A percentile compares a stretch with the other conserved stretches of the same genome.
These are phyloP conservation scores for Polydrusus tereticollis DNA, from an alignment of 2,888 invertebrate species.

Conservation along the genomic window DNA sequence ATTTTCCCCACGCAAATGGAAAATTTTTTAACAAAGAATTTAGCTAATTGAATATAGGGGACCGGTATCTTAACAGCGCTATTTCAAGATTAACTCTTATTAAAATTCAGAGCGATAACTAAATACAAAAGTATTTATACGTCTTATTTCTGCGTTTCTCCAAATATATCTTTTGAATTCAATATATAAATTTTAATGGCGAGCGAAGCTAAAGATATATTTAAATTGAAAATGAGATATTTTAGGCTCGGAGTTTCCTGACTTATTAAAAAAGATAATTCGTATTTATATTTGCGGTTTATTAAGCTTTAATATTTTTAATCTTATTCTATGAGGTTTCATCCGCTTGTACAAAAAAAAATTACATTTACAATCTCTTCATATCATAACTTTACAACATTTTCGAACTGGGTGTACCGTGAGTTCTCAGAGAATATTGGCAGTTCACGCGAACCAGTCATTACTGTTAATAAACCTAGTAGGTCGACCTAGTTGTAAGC, in stretches of 20 bases:
- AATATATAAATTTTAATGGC: background rate
- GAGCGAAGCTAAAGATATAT: background rate
- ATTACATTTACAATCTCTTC: no score
- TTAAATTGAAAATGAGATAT: conserved; percentile 6
- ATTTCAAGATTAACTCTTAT: conserved; percentile 15
- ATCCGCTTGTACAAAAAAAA: no score
- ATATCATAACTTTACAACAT: no score
- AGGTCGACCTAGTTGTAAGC: no score
- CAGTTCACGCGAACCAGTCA: no score
- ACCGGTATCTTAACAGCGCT: background rate
- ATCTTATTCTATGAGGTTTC: background rate
- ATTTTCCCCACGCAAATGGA: background rate
- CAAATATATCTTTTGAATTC: background rate
- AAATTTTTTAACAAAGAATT: conserved; percentile 11
- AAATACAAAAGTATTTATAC: conserved; percentile 1
- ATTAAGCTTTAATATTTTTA: background rate
- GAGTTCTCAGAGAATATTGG: no score
- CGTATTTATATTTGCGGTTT: no score
- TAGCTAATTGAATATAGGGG: conserved; percentile 10
- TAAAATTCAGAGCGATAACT: conserved; percentile 11
- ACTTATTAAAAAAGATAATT: background rate
- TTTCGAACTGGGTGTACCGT: no score
- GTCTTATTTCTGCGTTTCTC: background rate
- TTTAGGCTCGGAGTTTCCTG: background rate
- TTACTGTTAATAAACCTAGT: no score